phyloP scores from a whole-genome alignment of 2,113 vertebrate genomes.

The Carollia perspicillata region DNA sequence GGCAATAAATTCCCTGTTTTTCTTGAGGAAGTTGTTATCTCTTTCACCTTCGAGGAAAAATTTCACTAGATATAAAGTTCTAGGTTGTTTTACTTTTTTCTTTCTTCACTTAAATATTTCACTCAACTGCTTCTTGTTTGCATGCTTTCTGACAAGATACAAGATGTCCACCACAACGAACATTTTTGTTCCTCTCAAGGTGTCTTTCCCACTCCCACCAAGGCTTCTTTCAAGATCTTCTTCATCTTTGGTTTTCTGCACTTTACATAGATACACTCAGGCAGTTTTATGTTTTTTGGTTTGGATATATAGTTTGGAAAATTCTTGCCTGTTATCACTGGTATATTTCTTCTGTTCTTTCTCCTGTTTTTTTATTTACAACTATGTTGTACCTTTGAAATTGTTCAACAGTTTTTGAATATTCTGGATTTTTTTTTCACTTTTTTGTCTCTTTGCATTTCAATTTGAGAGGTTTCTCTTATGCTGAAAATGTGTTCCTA shows the following conservation, averaged over 20 bases:
- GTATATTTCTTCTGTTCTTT: not conserved
- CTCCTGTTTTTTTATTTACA: not conserved
- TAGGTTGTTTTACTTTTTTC: not conserved
- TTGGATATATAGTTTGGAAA: not conserved
- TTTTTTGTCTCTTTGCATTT: not conserved
- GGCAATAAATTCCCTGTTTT: not conserved
- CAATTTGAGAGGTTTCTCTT: not conserved
- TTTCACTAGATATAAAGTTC: not conserved
- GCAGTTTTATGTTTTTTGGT: not conserved
- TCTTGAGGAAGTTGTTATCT: not conserved
- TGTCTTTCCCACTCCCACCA: not conserved
- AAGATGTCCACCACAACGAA: not conserved
- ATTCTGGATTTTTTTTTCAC: not conserved
- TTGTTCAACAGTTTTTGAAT: not conserved
- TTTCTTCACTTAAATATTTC: not conserved
- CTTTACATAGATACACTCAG: not conserved
- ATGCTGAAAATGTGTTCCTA: not conserved
- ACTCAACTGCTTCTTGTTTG: not conserved
- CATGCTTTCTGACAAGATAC: not conserved
- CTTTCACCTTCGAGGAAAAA: not conserved
- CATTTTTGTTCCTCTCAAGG: not conserved
- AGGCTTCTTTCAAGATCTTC: not conserved
- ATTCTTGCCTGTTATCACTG: not conserved
- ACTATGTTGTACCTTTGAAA: not conserved
- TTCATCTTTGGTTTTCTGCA: not conserved